Evolutionary conservation across 2,113 vertebrate genomes (phyloP).

Genomic region (Leucopsar rothschildi): DNA sequence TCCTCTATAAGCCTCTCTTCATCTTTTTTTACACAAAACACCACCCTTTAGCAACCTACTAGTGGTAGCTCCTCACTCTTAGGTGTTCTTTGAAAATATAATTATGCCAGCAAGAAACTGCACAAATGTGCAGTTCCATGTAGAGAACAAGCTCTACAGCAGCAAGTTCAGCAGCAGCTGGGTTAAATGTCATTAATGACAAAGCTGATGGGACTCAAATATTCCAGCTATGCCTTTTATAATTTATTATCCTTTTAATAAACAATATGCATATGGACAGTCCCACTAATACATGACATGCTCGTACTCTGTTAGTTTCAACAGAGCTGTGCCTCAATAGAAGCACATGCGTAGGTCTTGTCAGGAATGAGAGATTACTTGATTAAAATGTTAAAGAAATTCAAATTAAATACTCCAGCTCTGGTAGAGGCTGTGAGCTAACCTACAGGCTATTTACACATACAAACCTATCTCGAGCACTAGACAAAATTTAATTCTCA

Average conservation of each 20-base stretch:
- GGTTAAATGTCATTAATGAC: background rate
- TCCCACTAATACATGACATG: background rate
- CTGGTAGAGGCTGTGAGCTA: conserved; percentile 5
- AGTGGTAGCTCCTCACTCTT: background rate
- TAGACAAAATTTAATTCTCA: conserved; percentile 35
- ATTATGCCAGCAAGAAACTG: background rate
- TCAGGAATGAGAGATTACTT: conserved; percentile 50
- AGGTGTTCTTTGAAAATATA: background rate
- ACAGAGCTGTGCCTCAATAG: background rate
- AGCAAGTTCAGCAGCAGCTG: background rate
- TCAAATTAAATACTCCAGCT: conserved; percentile 26
- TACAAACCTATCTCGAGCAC: background rate
- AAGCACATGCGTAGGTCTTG: background rate
- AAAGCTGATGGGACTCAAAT: background rate
- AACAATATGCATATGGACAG: background rate
- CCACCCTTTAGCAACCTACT: background rate
- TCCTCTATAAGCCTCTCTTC: background rate
- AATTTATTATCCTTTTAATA: background rate
- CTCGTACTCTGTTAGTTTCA: background rate
- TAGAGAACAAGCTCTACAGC: background rate
- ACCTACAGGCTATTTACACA: conserved; percentile 55
- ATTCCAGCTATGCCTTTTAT: background rate
- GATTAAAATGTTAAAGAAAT: conserved; percentile 63
- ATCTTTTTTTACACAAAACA: background rate
- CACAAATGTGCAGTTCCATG: background rate